A percentile compares a stretch with the other conserved stretches of the same genome.
phyloP scores from a whole-genome alignment of 2,888 invertebrate genomes.

The Morpho deidamia region DNA sequence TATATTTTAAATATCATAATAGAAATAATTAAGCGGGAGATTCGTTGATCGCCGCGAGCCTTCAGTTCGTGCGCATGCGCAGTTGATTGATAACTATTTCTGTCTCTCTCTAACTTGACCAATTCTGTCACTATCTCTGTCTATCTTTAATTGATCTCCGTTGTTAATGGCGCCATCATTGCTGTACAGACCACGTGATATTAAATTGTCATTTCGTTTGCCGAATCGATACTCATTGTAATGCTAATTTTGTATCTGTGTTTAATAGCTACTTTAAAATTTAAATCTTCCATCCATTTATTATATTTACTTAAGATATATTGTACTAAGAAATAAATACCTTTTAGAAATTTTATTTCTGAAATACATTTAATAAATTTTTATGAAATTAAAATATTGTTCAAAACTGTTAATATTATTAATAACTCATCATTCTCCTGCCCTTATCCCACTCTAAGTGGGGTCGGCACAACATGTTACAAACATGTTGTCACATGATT shows the following conservation, averaged over 20 bases:
- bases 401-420: too few species aligned
- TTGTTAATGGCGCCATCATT: conserved; percentile 68
- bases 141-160: conserved; percentile 66
- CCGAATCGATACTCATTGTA: not conserved
- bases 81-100: conserved; percentile 67
- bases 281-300: not conserved
- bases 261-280: not conserved
- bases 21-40: conserved; percentile 73
- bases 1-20: conserved; percentile 75
- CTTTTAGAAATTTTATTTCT: too few species aligned
- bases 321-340: too few species aligned
- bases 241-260: not conserved
- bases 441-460: too few species aligned
- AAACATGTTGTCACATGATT: too few species aligned
- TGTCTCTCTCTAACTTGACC: conserved; percentile 37
- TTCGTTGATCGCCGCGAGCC: conserved; percentile 65
- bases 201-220: conserved; percentile 39
- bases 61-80: conserved; percentile 64
- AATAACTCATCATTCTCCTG: too few species aligned
- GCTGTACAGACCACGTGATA: conserved; percentile 66
- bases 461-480: too few species aligned
- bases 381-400: too few species aligned
- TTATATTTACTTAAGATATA: too few species aligned
- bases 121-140: conserved; percentile 35
- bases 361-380: too few species aligned